Evolutionary conservation across 2,888 invertebrate species (phyloP).

Genomic region (Bursaphelenchus okinawaensis): DNA sequence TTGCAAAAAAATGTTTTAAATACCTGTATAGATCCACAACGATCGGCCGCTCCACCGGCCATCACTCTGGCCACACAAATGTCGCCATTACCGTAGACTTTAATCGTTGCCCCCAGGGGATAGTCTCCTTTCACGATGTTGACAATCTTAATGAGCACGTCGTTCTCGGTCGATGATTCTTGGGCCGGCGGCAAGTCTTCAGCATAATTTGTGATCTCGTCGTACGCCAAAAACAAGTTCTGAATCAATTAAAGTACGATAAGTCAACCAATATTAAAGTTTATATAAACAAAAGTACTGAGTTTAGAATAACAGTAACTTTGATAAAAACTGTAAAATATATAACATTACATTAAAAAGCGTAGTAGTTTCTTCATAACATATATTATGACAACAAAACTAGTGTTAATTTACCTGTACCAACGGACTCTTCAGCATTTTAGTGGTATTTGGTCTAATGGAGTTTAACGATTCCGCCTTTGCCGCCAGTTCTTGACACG

Average conservation of each 20-base stretch:
- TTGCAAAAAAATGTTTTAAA: not conserved
- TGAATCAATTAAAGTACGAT: constrained; percentile 12
- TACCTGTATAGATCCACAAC: constrained; percentile 49
- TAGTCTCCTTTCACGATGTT: constrained; percentile 56
- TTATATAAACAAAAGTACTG: too few relatives aligned
- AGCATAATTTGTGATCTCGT: constrained; percentile 18
- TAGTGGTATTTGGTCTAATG: not conserved
- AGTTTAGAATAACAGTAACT: too few relatives aligned
- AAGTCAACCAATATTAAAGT: not conserved
- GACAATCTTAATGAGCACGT: constrained; percentile 4
- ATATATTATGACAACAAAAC: not conserved
- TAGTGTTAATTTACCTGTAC: constrained; percentile 6
- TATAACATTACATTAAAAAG: too few relatives aligned
- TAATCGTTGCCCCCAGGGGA: constrained; percentile 57
- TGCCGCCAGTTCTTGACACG: constrained; percentile 1
- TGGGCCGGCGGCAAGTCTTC: constrained; percentile 1
- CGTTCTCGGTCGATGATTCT: not conserved
- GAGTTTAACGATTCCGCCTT: not conserved
- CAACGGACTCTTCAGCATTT: not conserved
- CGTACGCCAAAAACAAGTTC: constrained; percentile 25
- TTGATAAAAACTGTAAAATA: too few relatives aligned
- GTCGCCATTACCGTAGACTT: constrained; percentile 37
- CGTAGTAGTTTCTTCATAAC: constrained; percentile 23
- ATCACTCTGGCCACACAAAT: constrained; percentile 52
- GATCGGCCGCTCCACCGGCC: constrained; percentile 50